Base-by-base conservation (phyloP, 2,888 invertebrate species). In the Sylvicola fuscatus region DNA sequence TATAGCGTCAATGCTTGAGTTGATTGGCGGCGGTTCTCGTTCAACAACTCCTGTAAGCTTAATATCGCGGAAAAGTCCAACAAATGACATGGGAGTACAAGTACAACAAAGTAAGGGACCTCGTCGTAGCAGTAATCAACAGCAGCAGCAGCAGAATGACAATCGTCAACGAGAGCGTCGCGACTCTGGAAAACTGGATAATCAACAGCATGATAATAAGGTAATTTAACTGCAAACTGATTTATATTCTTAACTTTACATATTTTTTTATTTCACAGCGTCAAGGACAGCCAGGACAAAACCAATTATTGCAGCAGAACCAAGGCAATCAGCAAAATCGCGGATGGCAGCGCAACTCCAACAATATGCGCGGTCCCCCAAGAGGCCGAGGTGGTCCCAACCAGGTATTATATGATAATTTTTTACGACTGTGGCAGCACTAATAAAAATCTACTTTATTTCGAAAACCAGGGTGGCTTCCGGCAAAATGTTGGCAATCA, bases 51-150 rank as follows among this genome's bases (percentile, higher is more conserved):
- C 86, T 8, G 77, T 77, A 5, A 74, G 78, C 40, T 63, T 71
- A 27, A 61, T 66, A 27, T 72, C 72, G 42, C 69, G 83, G 49
- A 84, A 82, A 58, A 86, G 86, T 46, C 83, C 86, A 35, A 82
- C 84, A 2, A 71, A 74, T 44, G 89, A 90, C 55, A 81, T 86
- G 59, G 76, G 79, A 42, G 75, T 78, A 32, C 86, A 86, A 62
- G 78, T 65, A 27, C 49, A 49, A 44, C 49, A 52, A 43, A 52
- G 49, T 37, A 37, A 36, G 45, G 49, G 47, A 43, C 43, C 44
- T 43, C 46, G 45, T 35, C 44, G 42, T 39, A 45, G 44, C 35
- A 39, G 37, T 38, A 42, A 44, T 32, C 49, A 50, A 43, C 49
- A 52, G 36, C 46, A 46, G 32, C 47, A 47, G 37, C 45, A 45